Evolutionary conservation across 2,888 invertebrate species (phyloP).

Genomic region (Kryphioiulus occultus): DNA sequence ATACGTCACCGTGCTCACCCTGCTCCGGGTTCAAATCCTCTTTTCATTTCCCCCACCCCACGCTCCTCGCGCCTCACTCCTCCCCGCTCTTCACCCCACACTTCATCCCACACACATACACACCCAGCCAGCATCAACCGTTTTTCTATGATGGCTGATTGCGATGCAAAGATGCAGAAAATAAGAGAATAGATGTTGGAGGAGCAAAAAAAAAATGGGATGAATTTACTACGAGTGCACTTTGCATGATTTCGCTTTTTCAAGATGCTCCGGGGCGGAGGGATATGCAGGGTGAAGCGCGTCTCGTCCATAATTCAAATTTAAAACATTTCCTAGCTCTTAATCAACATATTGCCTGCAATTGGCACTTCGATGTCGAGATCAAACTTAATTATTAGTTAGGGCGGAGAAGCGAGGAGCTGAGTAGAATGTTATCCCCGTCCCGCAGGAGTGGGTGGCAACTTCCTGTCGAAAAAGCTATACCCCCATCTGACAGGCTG

Average conservation of each 20-base stretch:
- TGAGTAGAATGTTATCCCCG: not conserved
- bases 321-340: conserved; percentile 39
- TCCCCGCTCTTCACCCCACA: conserved; percentile 29
- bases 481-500: not conserved
- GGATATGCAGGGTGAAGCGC: not conserved
- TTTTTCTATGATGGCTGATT: conserved; percentile 37
- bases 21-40: conserved; percentile 37
- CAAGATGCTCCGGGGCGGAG: conserved; percentile 34
- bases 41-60: not conserved
- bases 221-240: conserved; percentile 40
- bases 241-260: conserved; percentile 40
- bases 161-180: conserved; percentile 44
- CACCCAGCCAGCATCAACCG: conserved; percentile 35
- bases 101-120: conserved; percentile 39
- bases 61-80: not conserved
- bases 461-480: not conserved
- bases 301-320: not conserved
- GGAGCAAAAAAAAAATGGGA: conserved; percentile 33
- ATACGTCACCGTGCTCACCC: conserved; percentile 44
- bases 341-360: conserved; percentile 40
- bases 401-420: not conserved
- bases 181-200: conserved; percentile 41
- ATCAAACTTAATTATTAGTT: conserved; percentile 32
- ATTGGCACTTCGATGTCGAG: conserved; percentile 34
- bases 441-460: not conserved